phyloP scores from a whole-genome alignment of 2,113 vertebrate species.

The Triplophysa dalaica region DNA sequence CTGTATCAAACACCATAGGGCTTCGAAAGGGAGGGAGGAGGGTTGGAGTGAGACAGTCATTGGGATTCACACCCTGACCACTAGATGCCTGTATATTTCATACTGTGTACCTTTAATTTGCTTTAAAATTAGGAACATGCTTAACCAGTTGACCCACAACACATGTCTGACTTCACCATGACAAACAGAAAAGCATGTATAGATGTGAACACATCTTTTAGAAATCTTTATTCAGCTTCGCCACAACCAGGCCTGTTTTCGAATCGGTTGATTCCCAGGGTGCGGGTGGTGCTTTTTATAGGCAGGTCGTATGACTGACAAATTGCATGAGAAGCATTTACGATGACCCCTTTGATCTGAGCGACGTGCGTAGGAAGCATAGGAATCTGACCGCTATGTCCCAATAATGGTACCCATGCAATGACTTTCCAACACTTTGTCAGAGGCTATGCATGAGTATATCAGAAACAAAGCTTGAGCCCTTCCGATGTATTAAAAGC shows the following conservation, averaged over 20 bases:
- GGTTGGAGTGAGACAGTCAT: too few species aligned
- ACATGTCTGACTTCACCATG: background rate
- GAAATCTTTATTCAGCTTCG: background rate
- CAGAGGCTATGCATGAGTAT: too few species aligned
- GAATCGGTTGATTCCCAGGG: background rate
- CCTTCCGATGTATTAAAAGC: background rate
- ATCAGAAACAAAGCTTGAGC: background rate
- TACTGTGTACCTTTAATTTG: background rate
- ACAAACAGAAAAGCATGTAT: background rate
- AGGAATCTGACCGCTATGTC: too few species aligned
- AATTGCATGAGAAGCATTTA: slow-evolving; percentile 6
- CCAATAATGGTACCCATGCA: too few species aligned
- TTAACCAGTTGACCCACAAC: background rate
- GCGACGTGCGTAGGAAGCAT: background rate
- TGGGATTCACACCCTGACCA: too few species aligned
- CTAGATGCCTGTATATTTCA: too few species aligned
- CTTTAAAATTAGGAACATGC: background rate
- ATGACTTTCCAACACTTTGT: too few species aligned
- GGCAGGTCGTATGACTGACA: background rate
- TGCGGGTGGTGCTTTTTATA: slow-evolving; percentile 9
- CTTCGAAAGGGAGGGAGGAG: too few species aligned
- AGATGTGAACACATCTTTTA: background rate
- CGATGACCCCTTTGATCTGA: slow-evolving; percentile 20
- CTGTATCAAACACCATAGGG: too few species aligned
- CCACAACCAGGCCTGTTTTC: background rate